Evolutionary conservation across 2,113 vertebrate genomes (phyloP), one percentile per base, ranked within the genome.

Genomic region (Podarcis cretensis): DNA sequence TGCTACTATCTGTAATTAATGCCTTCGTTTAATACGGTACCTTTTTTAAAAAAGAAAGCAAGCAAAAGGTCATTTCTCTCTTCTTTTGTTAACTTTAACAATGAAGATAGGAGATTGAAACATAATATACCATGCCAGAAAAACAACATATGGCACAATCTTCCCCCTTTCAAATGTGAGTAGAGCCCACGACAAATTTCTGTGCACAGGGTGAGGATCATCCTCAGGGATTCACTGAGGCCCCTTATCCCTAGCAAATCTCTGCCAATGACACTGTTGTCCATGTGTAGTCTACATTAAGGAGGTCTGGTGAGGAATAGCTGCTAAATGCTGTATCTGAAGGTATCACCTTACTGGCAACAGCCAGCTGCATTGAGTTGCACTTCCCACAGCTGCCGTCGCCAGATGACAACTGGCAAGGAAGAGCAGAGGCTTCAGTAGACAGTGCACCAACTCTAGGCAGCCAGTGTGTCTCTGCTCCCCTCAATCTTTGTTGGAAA

Each of bases 1-100:
- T 94, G 21, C 82, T 81, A 87, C 3, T 71, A 84, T 89, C 89
- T 83, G 80, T 92, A 87, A 74, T n/a, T 89, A 86, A n/a, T 59
- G 76, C 76, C 14, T 68, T 43, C 2, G 32, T 6, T 68, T 83
- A 83, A 35, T 83, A 66, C 25, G 30, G 37, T 13, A 68, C 30
- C 9, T 69, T n/a, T 54, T 63, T 10, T 37, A 37, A 10, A 54
- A 54, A 54, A 54, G 48, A 12, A 30, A 32, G 23, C 13, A 81
- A 48, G 37, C 37, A 77, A 43, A 77, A 77, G 75, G 25, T 54
- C 27, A 30, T 54, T 48, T 84, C 3, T 27, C 59, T 63, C 63
- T 25, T 40, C 9, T 10, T 10, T 54, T 76, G 9, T 10, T 9
- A 5, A 81, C 91, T 88, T 71, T 79, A 91, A 92, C 79, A 90